Percentiles rank a stretch among this genome's conserved stretches.
These are phyloP conservation scores for Alexandromys fortis DNA, from an alignment of 2,113 vertebrate species.

Conservation along the genomic window DNA sequence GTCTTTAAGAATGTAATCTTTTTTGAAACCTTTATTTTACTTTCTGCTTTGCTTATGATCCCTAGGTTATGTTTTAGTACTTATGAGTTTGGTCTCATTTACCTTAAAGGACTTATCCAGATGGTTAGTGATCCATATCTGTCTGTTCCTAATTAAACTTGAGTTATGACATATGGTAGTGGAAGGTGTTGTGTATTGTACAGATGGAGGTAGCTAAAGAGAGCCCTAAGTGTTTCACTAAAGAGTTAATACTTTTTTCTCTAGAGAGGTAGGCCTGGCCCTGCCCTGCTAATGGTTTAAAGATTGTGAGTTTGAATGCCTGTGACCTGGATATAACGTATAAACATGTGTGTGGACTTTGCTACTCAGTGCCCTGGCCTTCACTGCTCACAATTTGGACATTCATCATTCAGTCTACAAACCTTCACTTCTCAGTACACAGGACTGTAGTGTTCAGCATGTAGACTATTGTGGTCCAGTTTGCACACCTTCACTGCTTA, in stretches of 20 bases:
- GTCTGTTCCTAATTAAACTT: background rate
- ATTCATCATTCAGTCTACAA: too few species aligned
- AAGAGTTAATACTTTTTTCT: background rate
- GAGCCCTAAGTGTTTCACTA: background rate
- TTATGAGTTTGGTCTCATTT: background rate
- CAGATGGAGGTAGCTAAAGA: background rate
- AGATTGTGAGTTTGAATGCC: background rate
- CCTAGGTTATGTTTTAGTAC: background rate
- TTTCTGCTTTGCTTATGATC: background rate
- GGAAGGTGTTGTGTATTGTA: background rate
- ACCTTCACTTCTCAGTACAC: background rate
- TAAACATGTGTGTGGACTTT: accelerated
- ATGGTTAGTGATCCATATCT: background rate
- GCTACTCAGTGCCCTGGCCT: too few species aligned
- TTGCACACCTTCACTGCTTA: background rate
- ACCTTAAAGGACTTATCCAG: background rate
- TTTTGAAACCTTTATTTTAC: background rate
- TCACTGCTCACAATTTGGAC: too few species aligned
- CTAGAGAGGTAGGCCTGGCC: background rate
- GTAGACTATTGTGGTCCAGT: too few species aligned
- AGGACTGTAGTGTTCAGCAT: too few species aligned
- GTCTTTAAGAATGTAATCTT: background rate
- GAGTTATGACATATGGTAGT: background rate
- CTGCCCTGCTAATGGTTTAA: background rate
- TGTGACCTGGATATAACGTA: background rate